Evolutionary conservation across 1,140 invertebrate genomes (phyloP).

Genomic region (Cryptotermes secundus): DNA sequence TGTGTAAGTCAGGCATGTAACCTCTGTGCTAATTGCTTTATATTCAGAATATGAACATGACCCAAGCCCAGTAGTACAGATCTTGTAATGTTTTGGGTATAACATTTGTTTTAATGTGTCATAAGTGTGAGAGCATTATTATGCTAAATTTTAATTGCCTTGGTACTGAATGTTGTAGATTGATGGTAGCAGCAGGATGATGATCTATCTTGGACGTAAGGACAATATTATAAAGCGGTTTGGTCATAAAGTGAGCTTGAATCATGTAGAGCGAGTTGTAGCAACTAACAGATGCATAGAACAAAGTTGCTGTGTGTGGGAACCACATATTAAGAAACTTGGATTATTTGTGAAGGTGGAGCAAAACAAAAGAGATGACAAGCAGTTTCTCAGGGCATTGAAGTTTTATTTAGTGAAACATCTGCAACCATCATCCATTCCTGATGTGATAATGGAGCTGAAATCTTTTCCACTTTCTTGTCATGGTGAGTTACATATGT

Average conservation of each 20-base stretch:
- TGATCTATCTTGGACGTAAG: slow-evolving; percentile 64
- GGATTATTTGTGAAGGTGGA: slow-evolving; percentile 47
- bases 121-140: neutral
- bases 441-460: slow-evolving; percentile 26
- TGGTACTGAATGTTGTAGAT: slow-evolving; percentile 38
- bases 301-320: slow-evolving; percentile 54
- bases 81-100: no score
- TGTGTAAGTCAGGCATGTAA: no score
- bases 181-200: slow-evolving; percentile 49
- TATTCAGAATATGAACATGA: no score
- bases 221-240: slow-evolving; percentile 72
- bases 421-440: slow-evolving; percentile 26
- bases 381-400: neutral
- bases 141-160: neutral
- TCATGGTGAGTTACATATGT: slow-evolving; percentile 55
- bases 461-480: slow-evolving; percentile 53
- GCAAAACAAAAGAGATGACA: neutral
- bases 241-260: slow-evolving; percentile 66
- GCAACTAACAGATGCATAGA: slow-evolving; percentile 50
- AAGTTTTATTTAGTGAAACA: neutral
- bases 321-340: slow-evolving; percentile 46
- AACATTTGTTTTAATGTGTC: neutral
- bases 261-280: slow-evolving; percentile 57
- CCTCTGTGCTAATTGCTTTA: no score
- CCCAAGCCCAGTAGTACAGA: no score